Conservation (phyloP, 2,113 vertebrate species). For the Petromus typicus region DNA sequence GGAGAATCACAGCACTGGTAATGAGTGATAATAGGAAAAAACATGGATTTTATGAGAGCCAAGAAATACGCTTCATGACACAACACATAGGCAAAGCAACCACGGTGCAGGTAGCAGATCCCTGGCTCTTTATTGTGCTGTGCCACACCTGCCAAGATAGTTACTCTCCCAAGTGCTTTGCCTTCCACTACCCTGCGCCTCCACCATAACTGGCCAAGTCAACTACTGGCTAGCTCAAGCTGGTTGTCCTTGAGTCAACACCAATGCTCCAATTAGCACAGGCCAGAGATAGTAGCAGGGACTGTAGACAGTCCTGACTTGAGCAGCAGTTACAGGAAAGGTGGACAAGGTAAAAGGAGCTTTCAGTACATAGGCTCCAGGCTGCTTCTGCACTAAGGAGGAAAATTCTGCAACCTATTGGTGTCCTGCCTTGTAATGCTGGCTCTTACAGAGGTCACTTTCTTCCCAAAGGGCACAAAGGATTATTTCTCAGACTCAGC, state of each 20-base stretch:
- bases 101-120: neutral
- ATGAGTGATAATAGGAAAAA: neutral
- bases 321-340: neutral
- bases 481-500: neutral
- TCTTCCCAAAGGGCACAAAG: neutral
- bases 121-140: neutral
- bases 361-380: rapidly evolving
- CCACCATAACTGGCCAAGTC: neutral
- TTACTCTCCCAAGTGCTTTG: neutral
- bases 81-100: neutral
- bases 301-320: neutral
- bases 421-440: neutral
- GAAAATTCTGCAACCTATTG: neutral
- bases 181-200: neutral
- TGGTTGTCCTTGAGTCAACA: neutral
- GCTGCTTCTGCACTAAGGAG: neutral
- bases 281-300: neutral
- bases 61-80: neutral
- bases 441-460: conserved; percentile 16
- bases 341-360: neutral
- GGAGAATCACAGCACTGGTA: neutral
- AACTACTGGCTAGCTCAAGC: neutral
- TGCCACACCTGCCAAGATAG: neutral
- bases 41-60: neutral
- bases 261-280: neutral